Conservation (phyloP, 2,888 invertebrate genomes). For the Nasonovia ribisnigri region DNA sequence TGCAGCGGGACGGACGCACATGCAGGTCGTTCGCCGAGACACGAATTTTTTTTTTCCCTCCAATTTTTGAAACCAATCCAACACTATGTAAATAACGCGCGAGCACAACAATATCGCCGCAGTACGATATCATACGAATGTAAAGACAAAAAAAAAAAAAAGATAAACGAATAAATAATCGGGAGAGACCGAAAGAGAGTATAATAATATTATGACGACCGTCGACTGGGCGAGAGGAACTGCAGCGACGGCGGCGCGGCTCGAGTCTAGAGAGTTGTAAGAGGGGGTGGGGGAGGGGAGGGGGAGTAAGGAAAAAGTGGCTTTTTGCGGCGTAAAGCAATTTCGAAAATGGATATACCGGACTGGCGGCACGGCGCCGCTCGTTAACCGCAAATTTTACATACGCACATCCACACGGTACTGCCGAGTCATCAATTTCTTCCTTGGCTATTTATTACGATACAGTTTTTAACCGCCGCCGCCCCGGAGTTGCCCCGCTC, state of each 20-base stretch:
- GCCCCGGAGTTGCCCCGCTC: not conserved
- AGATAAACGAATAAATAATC: too few species aligned
- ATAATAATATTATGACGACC: too few species aligned
- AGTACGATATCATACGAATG: not conserved
- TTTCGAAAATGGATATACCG: conserved; percentile 53
- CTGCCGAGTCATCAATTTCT: conserved; percentile 49
- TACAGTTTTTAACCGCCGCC: conserved; percentile 1
- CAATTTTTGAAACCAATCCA: not conserved
- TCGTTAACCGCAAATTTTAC: conserved; percentile 51
- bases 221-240: not conserved
- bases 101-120: not conserved
- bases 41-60: not conserved
- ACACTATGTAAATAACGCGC: not conserved
- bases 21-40: not conserved
- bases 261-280: not conserved
- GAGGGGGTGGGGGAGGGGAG: not conserved
- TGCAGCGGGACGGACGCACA: too few species aligned
- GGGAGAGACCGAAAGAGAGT: not conserved
- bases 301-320: not conserved
- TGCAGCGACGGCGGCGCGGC: not conserved
- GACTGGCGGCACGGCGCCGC: conserved; percentile 7
- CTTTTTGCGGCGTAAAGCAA: not conserved
- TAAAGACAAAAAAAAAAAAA: not conserved
- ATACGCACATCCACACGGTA: not conserved
- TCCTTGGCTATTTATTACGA: conserved; percentile 42